Evolutionary conservation across 2,888 invertebrate genomes (phyloP), one percentile per base, ranked within the genome.

Genomic region (Octonoba sinensis): DNA sequence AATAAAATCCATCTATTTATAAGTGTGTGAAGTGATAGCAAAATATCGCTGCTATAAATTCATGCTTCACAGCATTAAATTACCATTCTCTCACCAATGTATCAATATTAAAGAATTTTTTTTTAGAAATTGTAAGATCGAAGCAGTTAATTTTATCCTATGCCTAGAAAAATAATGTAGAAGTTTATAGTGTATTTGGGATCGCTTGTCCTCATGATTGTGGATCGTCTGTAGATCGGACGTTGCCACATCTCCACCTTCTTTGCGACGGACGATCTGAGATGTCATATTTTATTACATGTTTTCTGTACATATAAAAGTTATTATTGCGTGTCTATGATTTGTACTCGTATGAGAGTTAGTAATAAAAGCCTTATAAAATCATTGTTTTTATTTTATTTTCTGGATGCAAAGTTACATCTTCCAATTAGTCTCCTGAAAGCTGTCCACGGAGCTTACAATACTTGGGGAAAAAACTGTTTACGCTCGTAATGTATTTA

Each of bases 221-320:
- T 60, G 62, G 20, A 24, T 77, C 18, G 20, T 77, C 76, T 77
- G 72, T 72, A 60, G 72, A 79, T 62, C 72, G 54, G 67, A 60
- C 59, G 47, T 51, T 3, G 27, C 49, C 12, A 11, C n/a, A 66
- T 22, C 13, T 27, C 22, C 54, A 44, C 8, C 18, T 36, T 27
- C 24, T 36, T n/a, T 36, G 62, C 62, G 60, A 60, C 24, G 49
- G 24, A 62, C 18, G 66, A 72, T 67, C 72, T 20, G 46, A 36
- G 57, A 22, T 72, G 72, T 72, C 72, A 36, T 79, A 73, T 79
- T 79, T 79, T 73, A 72, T 18, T 72, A 72, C 36, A n/a, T 51
- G 56, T 64, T 56, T 51, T 24, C 16, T 76, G 76, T 76, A 76
- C 49, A 76, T 69, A 76, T 36, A 18, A 15, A 49, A 22, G 49